Conservation (phyloP, 2,888 invertebrate species). For the Argyresthia albistria region DNA sequence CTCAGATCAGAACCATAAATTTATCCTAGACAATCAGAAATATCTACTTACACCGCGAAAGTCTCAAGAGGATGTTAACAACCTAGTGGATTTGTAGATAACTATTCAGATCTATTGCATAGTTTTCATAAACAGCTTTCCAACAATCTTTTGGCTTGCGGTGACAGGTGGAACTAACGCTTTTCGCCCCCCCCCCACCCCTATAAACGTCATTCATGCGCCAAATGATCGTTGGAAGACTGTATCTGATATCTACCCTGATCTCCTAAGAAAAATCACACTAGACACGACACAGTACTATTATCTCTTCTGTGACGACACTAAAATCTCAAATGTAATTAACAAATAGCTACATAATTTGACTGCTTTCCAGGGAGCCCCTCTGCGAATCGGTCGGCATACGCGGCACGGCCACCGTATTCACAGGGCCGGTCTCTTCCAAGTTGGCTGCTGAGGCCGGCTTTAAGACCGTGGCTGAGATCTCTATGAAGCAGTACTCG, state of each 20-base stretch:
- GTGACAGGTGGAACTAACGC: too few relatives aligned
- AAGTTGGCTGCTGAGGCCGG: constrained; percentile 31
- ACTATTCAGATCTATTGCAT: too few relatives aligned
- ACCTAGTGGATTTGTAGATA: too few relatives aligned
- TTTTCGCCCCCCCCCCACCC: too few relatives aligned
- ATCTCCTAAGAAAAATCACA: background rate
- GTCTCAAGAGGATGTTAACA: too few relatives aligned
- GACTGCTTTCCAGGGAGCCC: constrained; percentile 28
- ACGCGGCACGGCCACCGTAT: constrained; percentile 38
- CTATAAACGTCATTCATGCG: too few relatives aligned
- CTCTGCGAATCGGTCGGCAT: constrained; percentile 28
- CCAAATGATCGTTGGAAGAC: too few relatives aligned
- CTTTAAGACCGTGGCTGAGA: constrained; percentile 25
- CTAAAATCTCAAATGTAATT: background rate
- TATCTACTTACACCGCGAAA: too few relatives aligned
- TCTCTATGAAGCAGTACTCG: constrained; percentile 27
- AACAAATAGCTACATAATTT: background rate
- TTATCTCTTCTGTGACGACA: background rate
- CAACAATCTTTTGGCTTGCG: too few relatives aligned
- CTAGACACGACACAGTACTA: background rate
- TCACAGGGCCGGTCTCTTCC: constrained; percentile 44
- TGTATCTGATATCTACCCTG: background rate
- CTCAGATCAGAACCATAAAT: too few relatives aligned
- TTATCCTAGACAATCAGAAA: too few relatives aligned
- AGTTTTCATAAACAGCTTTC: too few relatives aligned